Evolutionary conservation across 2,888 invertebrate genomes (phyloP), one percentile per base, ranked within the genome.

Genomic region (Biston betularia): DNA sequence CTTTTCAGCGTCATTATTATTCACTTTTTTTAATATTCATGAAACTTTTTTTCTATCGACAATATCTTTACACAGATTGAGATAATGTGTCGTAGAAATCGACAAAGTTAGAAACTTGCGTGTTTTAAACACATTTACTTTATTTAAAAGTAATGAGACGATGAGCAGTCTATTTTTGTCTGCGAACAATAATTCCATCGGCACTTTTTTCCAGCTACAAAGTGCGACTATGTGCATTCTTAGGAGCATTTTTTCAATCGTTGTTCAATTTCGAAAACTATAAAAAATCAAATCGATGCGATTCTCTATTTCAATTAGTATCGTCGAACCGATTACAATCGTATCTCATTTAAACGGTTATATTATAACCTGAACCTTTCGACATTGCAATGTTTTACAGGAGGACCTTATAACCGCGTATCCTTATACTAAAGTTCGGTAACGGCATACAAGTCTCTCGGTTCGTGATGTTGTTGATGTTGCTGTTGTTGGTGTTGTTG

Each of bases 361-460:
- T 34, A 15, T 60, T 60, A 65, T 56, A 57, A 34, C 38, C 15
- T 3, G 34, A 54, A 49, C 54, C 34, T 48, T 12, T 46, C 0
- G 50, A 49, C 40, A 55, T 15, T 12, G n/a, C 14, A 45, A 40
- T 8, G 40, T 56, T 44, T 56, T 40, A 52, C 57, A 2, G 62
- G 54, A 10, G 62, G 55, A 6, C 12, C 40, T 67, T 67, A 67
- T 63, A 67, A 67, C 67, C 67, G 67, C 59, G 67, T 67, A 38
- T 67, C 67, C 60, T 65, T 63, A 70, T 74, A 69, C 66, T 83
- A 84, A 68, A 84, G 79, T 62, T 84, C 83, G 0, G 97, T 96
- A 74, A 97, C 96, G 57, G 97, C 97, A 84, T 97, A 97, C 73
- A 97, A 85, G 84, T 96, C 95, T 63, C 94, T 91, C 69, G 92